phyloP scores from a whole-genome alignment of 2,888 invertebrate genomes.

The Hesperia comma region DNA sequence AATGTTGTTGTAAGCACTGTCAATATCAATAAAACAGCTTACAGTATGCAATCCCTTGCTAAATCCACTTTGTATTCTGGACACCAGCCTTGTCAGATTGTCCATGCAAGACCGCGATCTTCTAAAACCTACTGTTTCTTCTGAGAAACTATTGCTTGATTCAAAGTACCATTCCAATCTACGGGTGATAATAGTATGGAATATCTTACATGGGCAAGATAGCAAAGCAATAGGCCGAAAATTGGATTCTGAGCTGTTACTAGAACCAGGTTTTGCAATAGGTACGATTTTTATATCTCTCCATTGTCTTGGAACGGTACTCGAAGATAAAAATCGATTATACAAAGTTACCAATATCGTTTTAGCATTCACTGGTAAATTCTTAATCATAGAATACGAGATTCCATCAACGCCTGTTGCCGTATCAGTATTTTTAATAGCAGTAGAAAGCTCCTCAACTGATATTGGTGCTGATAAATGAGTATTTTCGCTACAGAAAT shows the following conservation, averaged over 20 bases:
- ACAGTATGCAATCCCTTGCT: conserved; percentile 23
- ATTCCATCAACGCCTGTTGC: conserved; percentile 23
- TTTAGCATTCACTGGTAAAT: conserved; percentile 20
- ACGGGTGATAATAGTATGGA: conserved; percentile 35
- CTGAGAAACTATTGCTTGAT: conserved; percentile 27
- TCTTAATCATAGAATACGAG: conserved; percentile 32
- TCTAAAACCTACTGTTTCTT: conserved; percentile 38
- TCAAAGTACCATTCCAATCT: conserved; percentile 39
- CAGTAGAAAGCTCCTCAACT: conserved; percentile 11
- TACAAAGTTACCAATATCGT: conserved; percentile 18
- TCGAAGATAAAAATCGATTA: conserved; percentile 20
- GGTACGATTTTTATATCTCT: conserved; percentile 26
- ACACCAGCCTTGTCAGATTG: conserved; percentile 32
- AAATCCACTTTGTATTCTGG: conserved; percentile 35
- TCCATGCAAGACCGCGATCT: conserved; percentile 37
- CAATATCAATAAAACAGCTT: conserved; percentile 40
- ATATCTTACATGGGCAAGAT: conserved; percentile 30
- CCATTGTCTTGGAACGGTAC: conserved; percentile 28
- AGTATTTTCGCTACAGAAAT: not conserved
- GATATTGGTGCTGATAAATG: conserved; percentile 3
- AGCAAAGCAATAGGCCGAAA: conserved; percentile 29
- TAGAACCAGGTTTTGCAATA: conserved; percentile 22
- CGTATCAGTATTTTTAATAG: conserved; percentile 21
- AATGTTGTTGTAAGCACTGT: conserved; percentile 40
- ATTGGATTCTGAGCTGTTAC: not conserved